Evolutionary conservation across 2,797 vertebrate genomes (phyloP), one percentile per base, ranked within the genome.

Genomic region (Aulostomus chinensis): DNA sequence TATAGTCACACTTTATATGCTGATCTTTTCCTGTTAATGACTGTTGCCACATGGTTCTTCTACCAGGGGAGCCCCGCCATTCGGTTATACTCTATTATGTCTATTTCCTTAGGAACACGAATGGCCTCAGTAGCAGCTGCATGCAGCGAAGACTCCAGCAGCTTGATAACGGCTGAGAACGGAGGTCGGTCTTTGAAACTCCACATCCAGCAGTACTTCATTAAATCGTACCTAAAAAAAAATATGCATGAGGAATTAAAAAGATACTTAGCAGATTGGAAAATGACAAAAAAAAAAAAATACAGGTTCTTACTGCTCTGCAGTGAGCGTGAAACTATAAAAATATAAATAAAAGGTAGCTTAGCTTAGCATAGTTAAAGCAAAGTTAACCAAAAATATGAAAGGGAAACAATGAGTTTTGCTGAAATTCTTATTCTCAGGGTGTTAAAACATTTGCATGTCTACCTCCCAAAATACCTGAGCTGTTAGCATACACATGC

Each of bases 191-290:
- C 85, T 54, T 85, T 86, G 25, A 82, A 88, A 46, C 85, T 81
- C 88, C 88, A 91, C 81, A 88, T 89, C 87, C 89, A 89, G 31
- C 89, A 92, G 34, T 85, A 88, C 53, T 80, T 88, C 86, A 91
- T 91, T 9, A 91, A 62, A 25, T 89, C 83, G n/a, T 84, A 89
- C 68, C 91, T 92, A 47, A 7, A 59, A 42, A 14, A n/a, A n/a
- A n/a, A n/a, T 4, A 29, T 0, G 25, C 1, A 12, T 29, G 12
- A 11, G 2, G 2, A 26, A 12, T 15, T 10, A 2, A n/a, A 26
- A 32, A 26, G n/a, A n/a, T n/a, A n/a, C n/a, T n/a, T n/a, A n/a
- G n/a, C n/a, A n/a, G n/a, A n/a, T n/a, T 10, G 10, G 30, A 2
- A 22, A 16, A 32, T 21, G 12, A 29, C 5, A 12, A 29, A 6